Conservation (phyloP, 1,140 invertebrate species). For the Drosophila truncata region DNA sequence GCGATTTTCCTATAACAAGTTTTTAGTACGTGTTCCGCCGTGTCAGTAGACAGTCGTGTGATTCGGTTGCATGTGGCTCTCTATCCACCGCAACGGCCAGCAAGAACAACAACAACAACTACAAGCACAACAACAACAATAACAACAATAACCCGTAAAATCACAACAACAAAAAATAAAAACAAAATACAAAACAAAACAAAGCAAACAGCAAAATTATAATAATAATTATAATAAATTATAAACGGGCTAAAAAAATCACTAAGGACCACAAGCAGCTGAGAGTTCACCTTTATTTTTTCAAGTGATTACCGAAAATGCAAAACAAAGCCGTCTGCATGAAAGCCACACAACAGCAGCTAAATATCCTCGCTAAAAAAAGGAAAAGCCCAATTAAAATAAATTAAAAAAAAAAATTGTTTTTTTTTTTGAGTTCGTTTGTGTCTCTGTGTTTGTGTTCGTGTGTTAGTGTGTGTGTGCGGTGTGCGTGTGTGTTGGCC, state of each 20-base stretch:
- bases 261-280: neutral
- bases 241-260: neutral
- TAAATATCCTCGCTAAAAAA: slow-evolving; percentile 9
- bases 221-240: neutral
- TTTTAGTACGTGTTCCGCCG: slow-evolving; percentile 85
- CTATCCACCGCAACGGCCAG: slow-evolving; percentile 16
- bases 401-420: slow-evolving; percentile 9
- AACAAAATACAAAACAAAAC: slow-evolving; percentile 7
- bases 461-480: neutral
- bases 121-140: slow-evolving; percentile 5
- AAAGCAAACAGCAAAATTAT: neutral
- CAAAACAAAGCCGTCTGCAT: slow-evolving; percentile 15
- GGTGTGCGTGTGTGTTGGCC: slow-evolving; percentile 4
- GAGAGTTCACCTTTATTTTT: neutral
- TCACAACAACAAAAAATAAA: slow-evolving; percentile 13
- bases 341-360: slow-evolving; percentile 11
- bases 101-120: slow-evolving; percentile 24
- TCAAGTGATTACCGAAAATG: slow-evolving; percentile 10
- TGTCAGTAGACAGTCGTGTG: slow-evolving; percentile 83
- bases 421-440: slow-evolving; percentile 48
- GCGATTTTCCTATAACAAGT: slow-evolving; percentile 76
- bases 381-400: slow-evolving; percentile 27
- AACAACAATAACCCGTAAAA: slow-evolving; percentile 6
- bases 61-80: slow-evolving; percentile 16
- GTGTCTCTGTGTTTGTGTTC: slow-evolving; percentile 16